phyloP scores from a whole-genome alignment of 2,113 vertebrate species.

The Athene noctua region DNA sequence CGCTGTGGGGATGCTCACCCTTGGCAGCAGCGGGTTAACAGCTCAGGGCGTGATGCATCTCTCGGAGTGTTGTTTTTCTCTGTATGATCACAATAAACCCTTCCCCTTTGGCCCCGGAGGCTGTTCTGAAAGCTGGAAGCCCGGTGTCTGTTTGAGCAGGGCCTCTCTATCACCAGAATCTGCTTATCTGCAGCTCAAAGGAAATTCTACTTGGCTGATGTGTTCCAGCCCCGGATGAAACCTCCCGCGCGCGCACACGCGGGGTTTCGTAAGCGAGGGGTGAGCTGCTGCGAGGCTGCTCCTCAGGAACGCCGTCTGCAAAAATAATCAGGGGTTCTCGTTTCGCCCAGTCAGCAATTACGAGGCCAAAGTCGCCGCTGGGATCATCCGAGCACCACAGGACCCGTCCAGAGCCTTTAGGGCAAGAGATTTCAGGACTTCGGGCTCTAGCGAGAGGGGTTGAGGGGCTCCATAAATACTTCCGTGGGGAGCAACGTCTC shows the following conservation, averaged over 20 bases:
- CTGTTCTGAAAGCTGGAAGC: not conserved
- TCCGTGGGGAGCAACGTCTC: fast-evolving
- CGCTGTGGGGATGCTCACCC: not conserved
- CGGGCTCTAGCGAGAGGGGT: not conserved
- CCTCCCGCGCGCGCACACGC: not conserved
- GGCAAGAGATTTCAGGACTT: not conserved
- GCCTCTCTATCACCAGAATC: constrained; percentile 11
- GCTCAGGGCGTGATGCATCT: not conserved
- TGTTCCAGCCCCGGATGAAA: not conserved
- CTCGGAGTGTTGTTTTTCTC: not conserved
- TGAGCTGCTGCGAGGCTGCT: not conserved
- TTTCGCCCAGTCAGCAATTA: not conserved
- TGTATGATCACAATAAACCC: not conserved
- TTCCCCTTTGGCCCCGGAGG: not conserved
- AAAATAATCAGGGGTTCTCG: not conserved
- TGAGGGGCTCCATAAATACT: not conserved
- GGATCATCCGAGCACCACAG: not conserved
- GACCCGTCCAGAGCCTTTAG: not conserved
- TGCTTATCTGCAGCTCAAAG: constrained; percentile 35
- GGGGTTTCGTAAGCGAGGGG: not conserved
- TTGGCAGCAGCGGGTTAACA: not conserved
- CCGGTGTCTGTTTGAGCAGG: not conserved
- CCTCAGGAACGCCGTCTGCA: not conserved
- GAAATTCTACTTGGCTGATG: constrained; percentile 28
- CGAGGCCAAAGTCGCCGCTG: not conserved